Percentiles rank a stretch among this genome's conserved stretches.
phyloP scores from a whole-genome alignment of 1,140 invertebrate species.

The Drosophila tristis region DNA sequence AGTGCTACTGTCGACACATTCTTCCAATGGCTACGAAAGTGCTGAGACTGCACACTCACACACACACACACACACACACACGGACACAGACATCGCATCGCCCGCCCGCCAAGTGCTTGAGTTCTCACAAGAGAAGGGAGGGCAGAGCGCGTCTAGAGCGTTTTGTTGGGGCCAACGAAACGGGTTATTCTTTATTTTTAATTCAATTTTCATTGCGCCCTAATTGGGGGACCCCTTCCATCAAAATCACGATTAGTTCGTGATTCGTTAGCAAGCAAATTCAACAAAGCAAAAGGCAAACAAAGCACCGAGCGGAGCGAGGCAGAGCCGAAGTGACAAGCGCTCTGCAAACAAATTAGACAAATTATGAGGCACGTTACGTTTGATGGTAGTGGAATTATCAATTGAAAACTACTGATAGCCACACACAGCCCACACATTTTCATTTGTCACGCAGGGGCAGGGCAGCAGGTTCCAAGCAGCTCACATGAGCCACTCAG shows the following conservation, averaged over 20 bases:
- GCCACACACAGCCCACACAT: not conserved
- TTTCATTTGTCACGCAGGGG: not conserved
- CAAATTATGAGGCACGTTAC: conserved; percentile 29
- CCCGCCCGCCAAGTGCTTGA: not conserved
- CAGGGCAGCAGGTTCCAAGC: not conserved
- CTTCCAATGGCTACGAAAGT: conserved; percentile 38
- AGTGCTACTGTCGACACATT: conserved; percentile 47
- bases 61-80: too few relatives aligned
- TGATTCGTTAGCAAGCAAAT: conserved; percentile 77
- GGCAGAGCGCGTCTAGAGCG: too few relatives aligned
- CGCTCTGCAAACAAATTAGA: conserved; percentile 66
- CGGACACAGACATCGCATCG: too few relatives aligned
- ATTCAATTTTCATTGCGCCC: conserved; percentile 57
- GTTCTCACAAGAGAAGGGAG: not conserved
- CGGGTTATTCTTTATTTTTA: conserved; percentile 63
- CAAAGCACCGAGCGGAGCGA: conserved; percentile 18
- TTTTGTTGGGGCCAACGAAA: not conserved
- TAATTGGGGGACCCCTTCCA: conserved; percentile 60
- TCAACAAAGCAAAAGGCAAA: conserved; percentile 60
- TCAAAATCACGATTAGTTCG: conserved; percentile 72
- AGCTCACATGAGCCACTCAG: not conserved
- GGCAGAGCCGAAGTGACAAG: conserved; percentile 20
- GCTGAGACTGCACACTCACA: conserved; percentile 7
- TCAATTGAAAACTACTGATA: conserved; percentile 53
- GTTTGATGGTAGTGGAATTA: conserved; percentile 17